Evolutionary conservation across 2,888 invertebrate genomes (phyloP).

Genomic region (Agonopterix subpropinquella): DNA sequence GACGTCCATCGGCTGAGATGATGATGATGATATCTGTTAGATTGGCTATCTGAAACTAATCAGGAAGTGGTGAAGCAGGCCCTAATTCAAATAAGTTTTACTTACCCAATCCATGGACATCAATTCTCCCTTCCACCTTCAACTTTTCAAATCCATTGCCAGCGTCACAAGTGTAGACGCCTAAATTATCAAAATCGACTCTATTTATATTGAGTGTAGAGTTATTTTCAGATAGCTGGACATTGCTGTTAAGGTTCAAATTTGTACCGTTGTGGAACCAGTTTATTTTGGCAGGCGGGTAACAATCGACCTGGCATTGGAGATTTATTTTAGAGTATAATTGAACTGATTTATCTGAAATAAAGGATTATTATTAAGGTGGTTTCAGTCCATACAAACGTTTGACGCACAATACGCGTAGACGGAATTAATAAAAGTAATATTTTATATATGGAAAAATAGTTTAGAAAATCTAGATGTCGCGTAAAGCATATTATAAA

Average conservation of each 20-base stretch:
- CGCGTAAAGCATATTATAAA: no score
- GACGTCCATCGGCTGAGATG: no score
- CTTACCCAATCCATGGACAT: slow-evolving; percentile 50
- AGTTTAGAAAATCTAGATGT: no score
- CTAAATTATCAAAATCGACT: slow-evolving; percentile 48
- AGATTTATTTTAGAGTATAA: slow-evolving; percentile 42
- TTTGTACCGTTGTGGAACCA: slow-evolving; percentile 55
- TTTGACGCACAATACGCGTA: no score
- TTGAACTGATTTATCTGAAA: slow-evolving; percentile 43
- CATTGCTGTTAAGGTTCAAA: slow-evolving; percentile 20
- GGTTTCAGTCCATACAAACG: no score
- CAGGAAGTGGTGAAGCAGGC: no score
- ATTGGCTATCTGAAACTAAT: no score
- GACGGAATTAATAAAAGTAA: no score
- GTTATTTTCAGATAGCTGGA: slow-evolving; percentile 28
- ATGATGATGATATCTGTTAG: no score
- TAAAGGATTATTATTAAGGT: not conserved
- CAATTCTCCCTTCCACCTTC: slow-evolving; percentile 33
- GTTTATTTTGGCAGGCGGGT: slow-evolving; percentile 28
- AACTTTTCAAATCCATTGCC: slow-evolving; percentile 59
- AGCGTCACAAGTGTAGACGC: slow-evolving; percentile 69
- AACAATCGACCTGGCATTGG: slow-evolving; percentile 33
- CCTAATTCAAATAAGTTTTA: not conserved
- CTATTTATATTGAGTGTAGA: slow-evolving; percentile 33
- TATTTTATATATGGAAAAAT: no score